Percentiles rank a stretch among this genome's conserved stretches.
Evolutionary conservation across 2,797 vertebrate genomes (phyloP).

Genomic region (Delichon dasypus): DNA sequence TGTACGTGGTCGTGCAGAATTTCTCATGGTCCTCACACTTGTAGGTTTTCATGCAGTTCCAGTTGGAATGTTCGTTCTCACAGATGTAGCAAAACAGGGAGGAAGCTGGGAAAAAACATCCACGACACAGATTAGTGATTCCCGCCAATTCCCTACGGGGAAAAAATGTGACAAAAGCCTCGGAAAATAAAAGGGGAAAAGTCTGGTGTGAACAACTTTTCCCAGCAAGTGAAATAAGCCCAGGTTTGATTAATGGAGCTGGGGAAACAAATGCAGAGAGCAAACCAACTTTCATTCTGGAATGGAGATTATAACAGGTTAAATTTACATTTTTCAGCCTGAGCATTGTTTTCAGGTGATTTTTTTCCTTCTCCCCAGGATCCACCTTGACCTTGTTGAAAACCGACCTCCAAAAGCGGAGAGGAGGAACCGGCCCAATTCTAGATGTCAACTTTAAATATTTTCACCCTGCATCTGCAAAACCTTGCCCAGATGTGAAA

Average conservation of each 20-base stretch:
- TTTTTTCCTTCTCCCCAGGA: background rate
- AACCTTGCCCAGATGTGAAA: background rate
- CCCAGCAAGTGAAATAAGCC: background rate
- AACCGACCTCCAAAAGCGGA: background rate
- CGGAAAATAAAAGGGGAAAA: background rate
- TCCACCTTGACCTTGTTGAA: rapidly evolving
- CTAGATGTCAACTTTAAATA: background rate
- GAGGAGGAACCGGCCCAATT: background rate
- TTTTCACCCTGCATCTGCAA: background rate
- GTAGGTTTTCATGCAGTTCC: slow-evolving; percentile 57
- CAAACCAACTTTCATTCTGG: background rate
- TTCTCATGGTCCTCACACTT: slow-evolving; percentile 49
- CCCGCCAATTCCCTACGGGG: background rate
- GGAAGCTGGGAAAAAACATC: background rate
- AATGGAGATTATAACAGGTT: background rate
- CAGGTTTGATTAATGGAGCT: background rate
- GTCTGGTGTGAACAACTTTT: background rate
- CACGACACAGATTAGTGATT: background rate
- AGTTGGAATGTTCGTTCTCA: slow-evolving; percentile 41
- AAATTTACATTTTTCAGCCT: background rate
- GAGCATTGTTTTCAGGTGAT: background rate
- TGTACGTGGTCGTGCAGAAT: slow-evolving; percentile 27
- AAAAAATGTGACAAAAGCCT: background rate
- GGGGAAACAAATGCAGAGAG: background rate
- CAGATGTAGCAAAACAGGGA: slow-evolving; percentile 34